Conservation (phyloP, 2,113 vertebrate genomes). For the Sinocyclocheilus maitianheensis region DNA sequence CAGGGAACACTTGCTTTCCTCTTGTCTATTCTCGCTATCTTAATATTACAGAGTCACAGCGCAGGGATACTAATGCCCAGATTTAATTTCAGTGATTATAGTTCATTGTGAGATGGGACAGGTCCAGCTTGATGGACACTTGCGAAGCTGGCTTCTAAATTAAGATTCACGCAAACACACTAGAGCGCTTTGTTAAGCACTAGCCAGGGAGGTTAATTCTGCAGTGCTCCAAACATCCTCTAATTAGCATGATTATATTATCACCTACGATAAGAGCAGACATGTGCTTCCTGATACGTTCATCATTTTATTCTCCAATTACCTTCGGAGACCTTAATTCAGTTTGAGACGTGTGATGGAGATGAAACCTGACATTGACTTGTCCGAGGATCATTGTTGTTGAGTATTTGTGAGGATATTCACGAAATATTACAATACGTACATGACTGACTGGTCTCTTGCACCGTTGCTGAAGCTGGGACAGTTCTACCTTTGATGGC, state of each 20-base stretch:
- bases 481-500: not conserved
- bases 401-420: not conserved
- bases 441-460: not conserved
- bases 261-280: conserved; percentile 38
- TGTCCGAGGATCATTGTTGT: not conserved
- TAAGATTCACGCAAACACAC: conserved; percentile 28
- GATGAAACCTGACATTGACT: conserved; percentile 16
- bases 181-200: not conserved
- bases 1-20: not conserved
- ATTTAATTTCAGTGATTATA: conserved; percentile 41
- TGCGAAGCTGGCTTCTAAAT: not conserved
- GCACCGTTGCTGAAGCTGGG: not conserved
- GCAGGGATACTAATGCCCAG: not conserved
- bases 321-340: conserved; percentile 41
- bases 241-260: conserved; percentile 19
- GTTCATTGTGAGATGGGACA: not conserved
- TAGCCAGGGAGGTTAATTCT: conserved; percentile 15
- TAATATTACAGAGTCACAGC: not conserved
- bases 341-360: conserved; percentile 23
- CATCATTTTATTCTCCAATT: conserved; percentile 48
- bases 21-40: not conserved
- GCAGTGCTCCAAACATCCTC: conserved; percentile 19
- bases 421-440: not conserved
- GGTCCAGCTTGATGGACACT: conserved; percentile 5
- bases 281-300: conserved; percentile 38